phyloP scores from a whole-genome alignment of 2,888 invertebrate genomes.

The Tetanocera ferruginea region DNA sequence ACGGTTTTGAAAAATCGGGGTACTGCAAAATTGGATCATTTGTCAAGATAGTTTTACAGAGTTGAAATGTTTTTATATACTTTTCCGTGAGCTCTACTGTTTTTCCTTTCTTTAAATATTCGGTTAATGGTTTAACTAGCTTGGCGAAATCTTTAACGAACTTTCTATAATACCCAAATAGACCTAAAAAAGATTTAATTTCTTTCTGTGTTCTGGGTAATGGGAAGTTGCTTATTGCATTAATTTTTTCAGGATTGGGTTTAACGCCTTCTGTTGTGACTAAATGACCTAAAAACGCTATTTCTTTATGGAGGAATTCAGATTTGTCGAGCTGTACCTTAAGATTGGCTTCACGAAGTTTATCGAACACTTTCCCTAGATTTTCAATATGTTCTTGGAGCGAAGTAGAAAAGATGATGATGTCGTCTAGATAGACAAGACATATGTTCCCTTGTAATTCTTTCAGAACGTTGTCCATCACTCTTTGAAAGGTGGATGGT shows the following conservation, averaged over 20 bases:
- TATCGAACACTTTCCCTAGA: not conserved
- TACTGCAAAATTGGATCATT: slow-evolving; percentile 33
- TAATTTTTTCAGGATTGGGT: not conserved
- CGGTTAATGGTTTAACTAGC: slow-evolving; percentile 36
- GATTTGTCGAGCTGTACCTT: not conserved
- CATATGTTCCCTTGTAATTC: not conserved
- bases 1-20: slow-evolving; percentile 54
- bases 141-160: not conserved
- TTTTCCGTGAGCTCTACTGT: not conserved
- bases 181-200: too few relatives aligned
- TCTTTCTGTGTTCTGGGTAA: not conserved
- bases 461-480: slow-evolving; percentile 36
- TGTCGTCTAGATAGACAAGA: not conserved
- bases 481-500: too few relatives aligned
- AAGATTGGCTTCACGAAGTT: not conserved
- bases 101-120: slow-evolving; percentile 34
- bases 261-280: not conserved
- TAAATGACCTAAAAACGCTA: not conserved
- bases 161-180: not conserved
- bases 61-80: slow-evolving; percentile 42
- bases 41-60: slow-evolving; percentile 42
- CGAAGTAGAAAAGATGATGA: not conserved
- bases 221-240: not conserved
- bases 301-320: not conserved
- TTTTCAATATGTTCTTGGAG: not conserved